Base-by-base conservation (phyloP, 2,797 vertebrate species). In the Chromobotia macracanthus region DNA sequence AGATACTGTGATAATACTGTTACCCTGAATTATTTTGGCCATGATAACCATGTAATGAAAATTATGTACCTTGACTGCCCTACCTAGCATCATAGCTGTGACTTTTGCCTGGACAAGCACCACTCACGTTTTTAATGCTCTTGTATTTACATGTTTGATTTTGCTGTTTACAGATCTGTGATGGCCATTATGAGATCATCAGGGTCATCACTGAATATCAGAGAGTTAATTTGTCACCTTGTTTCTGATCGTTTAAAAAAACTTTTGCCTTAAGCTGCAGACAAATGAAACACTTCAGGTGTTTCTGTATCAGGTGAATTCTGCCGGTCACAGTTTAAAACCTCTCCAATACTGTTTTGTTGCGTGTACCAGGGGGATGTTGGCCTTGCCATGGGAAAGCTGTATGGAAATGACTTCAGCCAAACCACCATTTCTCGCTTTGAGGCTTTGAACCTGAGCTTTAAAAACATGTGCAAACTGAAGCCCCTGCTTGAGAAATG, bases 401-500 rank as follows among this genome's bases (percentile, higher is more conserved):
- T 99, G 82, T 99, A 99, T 85, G 98, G 98, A 93, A 99, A 99
- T 80, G 98, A 99, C 93, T 99, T 99, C 92, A 99, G 98, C 94
- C 98, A 99, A 94, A 99, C 98, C 85, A 99, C 98, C 91, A 99
- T 99, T 92, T 99, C 98, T 91, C 97, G 97, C 92, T 99, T 99
- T 87, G 98, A 99, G 96, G 97, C 98, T 95, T 97, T 99, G 96
- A 99, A 99, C 92, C 95, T 99, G 94, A 99, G 98, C 96, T 99
- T 99, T 96, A 99, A 99, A 94, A 99, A 99, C 93, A 99, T 99
- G 98, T 99, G 98, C 95, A 99, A 99, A 93, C 95, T 99, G 88
- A 99, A 99, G 93, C 98, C 98, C 82, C 94, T 99, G 92, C 91
- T 99, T 91, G 98, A 99, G 92, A 99, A 99, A 94, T 99, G 97